Evolutionary conservation across 2,888 invertebrate genomes (phyloP).

Genomic region (Miltochrista miniata): DNA sequence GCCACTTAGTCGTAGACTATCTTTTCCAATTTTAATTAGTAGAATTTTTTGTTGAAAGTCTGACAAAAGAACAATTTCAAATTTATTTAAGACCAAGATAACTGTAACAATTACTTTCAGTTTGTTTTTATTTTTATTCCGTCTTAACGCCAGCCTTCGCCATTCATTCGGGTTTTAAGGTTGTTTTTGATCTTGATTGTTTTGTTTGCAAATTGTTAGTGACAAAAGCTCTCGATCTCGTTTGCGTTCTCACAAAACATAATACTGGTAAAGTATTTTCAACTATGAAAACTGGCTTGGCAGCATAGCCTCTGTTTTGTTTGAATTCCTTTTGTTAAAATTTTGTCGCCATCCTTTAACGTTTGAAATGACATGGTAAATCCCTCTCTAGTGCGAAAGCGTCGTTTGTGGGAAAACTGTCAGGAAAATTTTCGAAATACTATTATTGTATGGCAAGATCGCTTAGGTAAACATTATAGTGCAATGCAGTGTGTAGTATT

Average conservation of each 20-base stretch:
- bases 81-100: constrained; percentile 51
- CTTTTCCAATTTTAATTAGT: too few species aligned
- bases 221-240: constrained; percentile 43
- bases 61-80: constrained; percentile 40
- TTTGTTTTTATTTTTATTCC: constrained; percentile 56
- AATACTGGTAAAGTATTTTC: constrained; percentile 24
- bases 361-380: constrained; percentile 64
- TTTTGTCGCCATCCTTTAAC: constrained; percentile 41
- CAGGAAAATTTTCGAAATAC: constrained; percentile 70
- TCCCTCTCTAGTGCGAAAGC: constrained; percentile 50
- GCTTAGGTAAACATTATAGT: constrained; percentile 45
- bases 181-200: constrained; percentile 63
- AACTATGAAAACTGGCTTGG: constrained; percentile 30
- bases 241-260: constrained; percentile 29
- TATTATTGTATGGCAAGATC: constrained; percentile 62
- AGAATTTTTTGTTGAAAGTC: constrained; percentile 28
- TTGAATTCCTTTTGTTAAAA: constrained; percentile 47
- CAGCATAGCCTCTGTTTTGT: constrained; percentile 32
- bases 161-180: constrained; percentile 64
- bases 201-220: constrained; percentile 52
- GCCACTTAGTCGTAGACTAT: too few species aligned
- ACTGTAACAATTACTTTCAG: constrained; percentile 43
- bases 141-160: constrained; percentile 41
- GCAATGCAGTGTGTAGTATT: too few species aligned
- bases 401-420: constrained; percentile 54